Evolutionary conservation across 2,113 vertebrate genomes (phyloP).

Genomic region (Cyprinodon brontotheroides): DNA sequence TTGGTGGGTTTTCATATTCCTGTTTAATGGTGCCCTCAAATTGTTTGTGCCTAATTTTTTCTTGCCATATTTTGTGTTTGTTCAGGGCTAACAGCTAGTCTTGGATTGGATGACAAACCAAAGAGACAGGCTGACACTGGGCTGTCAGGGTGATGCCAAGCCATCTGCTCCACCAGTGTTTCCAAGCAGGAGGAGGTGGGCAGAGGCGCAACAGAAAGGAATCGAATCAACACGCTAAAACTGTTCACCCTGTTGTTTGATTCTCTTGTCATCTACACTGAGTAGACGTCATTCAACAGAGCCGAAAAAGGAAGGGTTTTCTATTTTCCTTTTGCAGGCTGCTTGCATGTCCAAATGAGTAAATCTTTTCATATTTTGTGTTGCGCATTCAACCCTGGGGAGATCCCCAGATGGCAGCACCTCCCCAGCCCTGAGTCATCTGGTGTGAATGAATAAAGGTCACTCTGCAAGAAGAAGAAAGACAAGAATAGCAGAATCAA

Average conservation of each 20-base stretch:
- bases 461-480: slow-evolving; percentile 22
- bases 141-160: slow-evolving; percentile 74
- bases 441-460: slow-evolving; percentile 43
- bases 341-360: slow-evolving; percentile 15
- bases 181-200: slow-evolving; percentile 56
- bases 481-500: slow-evolving; percentile 7
- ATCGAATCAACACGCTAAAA: slow-evolving; percentile 26
- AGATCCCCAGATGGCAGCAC: slow-evolving; percentile 64
- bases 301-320: slow-evolving; percentile 2
- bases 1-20: slow-evolving; percentile 62
- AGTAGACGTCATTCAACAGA: slow-evolving; percentile 13
- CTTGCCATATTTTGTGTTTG: slow-evolving; percentile 67
- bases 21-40: slow-evolving; percentile 58
- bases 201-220: slow-evolving; percentile 31
- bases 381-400: slow-evolving; percentile 47
- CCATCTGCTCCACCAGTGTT: slow-evolving; percentile 74
- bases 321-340: neutral
- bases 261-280: neutral
- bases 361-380: slow-evolving; percentile 21
- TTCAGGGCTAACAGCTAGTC: slow-evolving; percentile 65
- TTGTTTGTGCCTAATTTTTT: slow-evolving; percentile 67
- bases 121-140: slow-evolving; percentile 66
- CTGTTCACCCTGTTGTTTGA: slow-evolving; percentile 20
- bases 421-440: slow-evolving; percentile 51
- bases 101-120: slow-evolving; percentile 66